These are phyloP conservation scores for Gallinago paraguaiae DNA, from an alignment of 2,113 vertebrate genomes.

Conservation along the genomic window DNA sequence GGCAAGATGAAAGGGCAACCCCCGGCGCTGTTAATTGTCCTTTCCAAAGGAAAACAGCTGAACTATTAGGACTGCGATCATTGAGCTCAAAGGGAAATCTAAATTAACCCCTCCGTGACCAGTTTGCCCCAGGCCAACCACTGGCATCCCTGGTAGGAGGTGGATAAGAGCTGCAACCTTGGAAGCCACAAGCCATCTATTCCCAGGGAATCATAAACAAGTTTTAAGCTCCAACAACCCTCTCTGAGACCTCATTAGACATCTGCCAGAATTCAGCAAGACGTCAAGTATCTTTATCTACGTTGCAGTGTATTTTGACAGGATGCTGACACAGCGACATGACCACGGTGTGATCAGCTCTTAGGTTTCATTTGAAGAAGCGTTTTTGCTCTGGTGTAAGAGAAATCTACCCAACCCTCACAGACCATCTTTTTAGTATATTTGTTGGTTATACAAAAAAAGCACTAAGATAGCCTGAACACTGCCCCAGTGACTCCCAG, in stretches of 20 bases:
- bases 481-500: background rate
- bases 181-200: background rate
- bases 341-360: background rate
- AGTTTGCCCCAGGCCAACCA: background rate
- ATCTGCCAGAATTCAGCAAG: background rate
- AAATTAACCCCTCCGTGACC: background rate
- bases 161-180: background rate
- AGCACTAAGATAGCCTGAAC: background rate
- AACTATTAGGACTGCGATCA: background rate
- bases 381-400: background rate
- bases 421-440: background rate
- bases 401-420: background rate
- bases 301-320: background rate
- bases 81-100: background rate
- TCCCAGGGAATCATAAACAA: background rate
- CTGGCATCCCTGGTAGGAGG: background rate
- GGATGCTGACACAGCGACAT: background rate
- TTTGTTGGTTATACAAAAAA: background rate
- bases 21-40: background rate
- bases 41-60: slow-evolving; percentile 2
- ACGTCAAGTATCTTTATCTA: background rate
- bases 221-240: background rate
- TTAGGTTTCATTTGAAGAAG: background rate
- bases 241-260: background rate
- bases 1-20: slow-evolving; percentile 1